Evolutionary conservation across 2,888 invertebrate genomes (phyloP).

Genomic region (Druceiella hillmani): DNA sequence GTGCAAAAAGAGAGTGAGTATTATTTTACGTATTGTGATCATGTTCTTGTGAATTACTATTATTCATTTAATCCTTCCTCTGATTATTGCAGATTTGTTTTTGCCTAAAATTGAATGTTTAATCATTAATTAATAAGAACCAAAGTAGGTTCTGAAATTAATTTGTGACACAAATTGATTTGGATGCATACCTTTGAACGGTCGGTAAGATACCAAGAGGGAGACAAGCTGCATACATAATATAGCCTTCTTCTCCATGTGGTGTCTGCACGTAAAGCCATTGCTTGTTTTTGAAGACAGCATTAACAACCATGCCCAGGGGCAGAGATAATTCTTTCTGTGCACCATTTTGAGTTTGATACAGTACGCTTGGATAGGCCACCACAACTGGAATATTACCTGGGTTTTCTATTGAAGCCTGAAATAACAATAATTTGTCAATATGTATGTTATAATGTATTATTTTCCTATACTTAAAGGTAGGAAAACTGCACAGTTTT

Average conservation of each 20-base stretch:
- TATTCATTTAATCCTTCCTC: too few species aligned
- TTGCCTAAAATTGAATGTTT: too few species aligned
- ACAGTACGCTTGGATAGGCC: slow-evolving; percentile 66
- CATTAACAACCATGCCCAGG: slow-evolving; percentile 80
- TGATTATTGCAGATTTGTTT: neutral
- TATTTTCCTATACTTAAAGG: too few species aligned
- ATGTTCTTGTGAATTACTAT: too few species aligned
- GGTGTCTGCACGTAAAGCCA: slow-evolving; percentile 85
- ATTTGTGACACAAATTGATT: too few species aligned
- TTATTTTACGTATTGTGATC: too few species aligned
- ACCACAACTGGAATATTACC: slow-evolving; percentile 83
- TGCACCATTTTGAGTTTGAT: slow-evolving; percentile 66
- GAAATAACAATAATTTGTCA: too few species aligned
- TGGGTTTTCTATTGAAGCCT: slow-evolving; percentile 74
- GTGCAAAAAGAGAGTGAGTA: too few species aligned
- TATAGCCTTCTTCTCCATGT: slow-evolving; percentile 79
- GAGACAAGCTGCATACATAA: slow-evolving; percentile 69
- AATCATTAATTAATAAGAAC: too few species aligned
- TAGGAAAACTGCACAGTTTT: too few species aligned
- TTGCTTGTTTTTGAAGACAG: slow-evolving; percentile 77
- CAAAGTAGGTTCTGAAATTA: too few species aligned
- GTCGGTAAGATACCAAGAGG: slow-evolving; percentile 70
- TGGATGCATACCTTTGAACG: slow-evolving; percentile 24
- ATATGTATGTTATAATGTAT: too few species aligned
- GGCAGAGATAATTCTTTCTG: slow-evolving; percentile 66